Evolutionary conservation across 2,797 vertebrate species (phyloP).

Genomic region (Cirrhinus molitorella): DNA sequence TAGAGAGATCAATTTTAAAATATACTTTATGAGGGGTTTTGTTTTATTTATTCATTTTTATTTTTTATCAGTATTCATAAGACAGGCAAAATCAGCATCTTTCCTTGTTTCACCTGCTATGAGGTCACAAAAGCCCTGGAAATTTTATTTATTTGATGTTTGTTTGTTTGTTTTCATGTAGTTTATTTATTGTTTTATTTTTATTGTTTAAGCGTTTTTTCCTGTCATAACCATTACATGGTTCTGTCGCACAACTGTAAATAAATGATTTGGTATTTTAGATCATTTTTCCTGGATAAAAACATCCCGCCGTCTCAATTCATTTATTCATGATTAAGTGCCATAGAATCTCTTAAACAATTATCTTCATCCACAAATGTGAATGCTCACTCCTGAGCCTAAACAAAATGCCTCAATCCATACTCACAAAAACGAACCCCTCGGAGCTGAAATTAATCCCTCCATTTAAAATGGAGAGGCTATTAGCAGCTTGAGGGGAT

Average conservation of each 20-base stretch:
- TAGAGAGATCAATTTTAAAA: no score
- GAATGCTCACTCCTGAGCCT: slow-evolving; percentile 32
- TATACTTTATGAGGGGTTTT: slow-evolving; percentile 11
- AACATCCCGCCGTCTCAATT: neutral
- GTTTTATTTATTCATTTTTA: no score
- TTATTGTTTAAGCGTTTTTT: no score
- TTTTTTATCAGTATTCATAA: slow-evolving; percentile 39
- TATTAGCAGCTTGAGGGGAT: slow-evolving; percentile 78
- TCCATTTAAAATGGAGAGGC: slow-evolving; percentile 43
- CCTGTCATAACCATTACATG: neutral
- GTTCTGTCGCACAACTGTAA: neutral
- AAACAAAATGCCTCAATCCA: slow-evolving; percentile 74
- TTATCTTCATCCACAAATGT: slow-evolving; percentile 16
- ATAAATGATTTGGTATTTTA: neutral
- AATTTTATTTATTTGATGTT: neutral
- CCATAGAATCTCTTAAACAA: slow-evolving; percentile 7
- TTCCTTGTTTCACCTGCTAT: neutral
- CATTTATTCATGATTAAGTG: neutral
- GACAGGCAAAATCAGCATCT: neutral
- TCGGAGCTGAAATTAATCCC: neutral
- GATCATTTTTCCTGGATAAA: neutral
- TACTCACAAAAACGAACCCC: slow-evolving; percentile 70
- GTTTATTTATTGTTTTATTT: no score
- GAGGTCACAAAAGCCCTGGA: neutral
- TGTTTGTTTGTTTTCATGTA: no score